Evolutionary conservation across 2,113 vertebrate species (phyloP), one percentile per base, ranked within the genome.

Genomic region (Alethe diademata): DNA sequence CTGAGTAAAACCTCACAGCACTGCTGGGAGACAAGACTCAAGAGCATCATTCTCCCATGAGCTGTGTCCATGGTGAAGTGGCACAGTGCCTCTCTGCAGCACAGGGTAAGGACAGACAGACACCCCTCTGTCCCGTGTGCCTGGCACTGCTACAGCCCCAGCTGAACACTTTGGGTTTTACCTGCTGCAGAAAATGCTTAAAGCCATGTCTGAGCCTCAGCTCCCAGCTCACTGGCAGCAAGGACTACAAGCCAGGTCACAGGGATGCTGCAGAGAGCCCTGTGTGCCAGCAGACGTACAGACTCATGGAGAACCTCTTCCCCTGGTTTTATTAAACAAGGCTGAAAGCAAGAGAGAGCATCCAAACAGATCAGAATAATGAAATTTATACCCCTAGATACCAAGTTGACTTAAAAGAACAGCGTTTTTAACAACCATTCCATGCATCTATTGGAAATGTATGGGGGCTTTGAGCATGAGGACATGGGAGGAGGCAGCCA

Each of bases 401-500:
- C 22, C 43, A 54, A 38, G 35, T 0, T 86, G 58, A 61, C 51
- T 85, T 67, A 40, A 74, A 89, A 82, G 69, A 74, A 38, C 8
- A 47, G 38, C 38, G 54, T n/a, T 89, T 80, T 13, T 35, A 81
- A 40, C 43, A 75, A 60, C 11, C 2, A 2, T 28, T 74, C 53
- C 3, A 4, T 5, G 5, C 1, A 3, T 15, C 24, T 50, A 8
- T 13, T 73, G 65, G 72, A 88, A 92, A 66, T 0, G 15, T 15
- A 25, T 8, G 31, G 16, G 47, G 4, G 17, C 54, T 74, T 31
- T 66, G 36, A 84, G 67, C 51, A 57, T 0, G 1, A 73, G 72
- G 60, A 93, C 69, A 84, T 35, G 61, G 94, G 57, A 95, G 47
- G 86, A 90, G 72, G 53, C 75, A 93, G 86, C 25, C 72, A 75